Conservation (phyloP, 2,888 invertebrate species). For the Odontocolon sp. region DNA sequence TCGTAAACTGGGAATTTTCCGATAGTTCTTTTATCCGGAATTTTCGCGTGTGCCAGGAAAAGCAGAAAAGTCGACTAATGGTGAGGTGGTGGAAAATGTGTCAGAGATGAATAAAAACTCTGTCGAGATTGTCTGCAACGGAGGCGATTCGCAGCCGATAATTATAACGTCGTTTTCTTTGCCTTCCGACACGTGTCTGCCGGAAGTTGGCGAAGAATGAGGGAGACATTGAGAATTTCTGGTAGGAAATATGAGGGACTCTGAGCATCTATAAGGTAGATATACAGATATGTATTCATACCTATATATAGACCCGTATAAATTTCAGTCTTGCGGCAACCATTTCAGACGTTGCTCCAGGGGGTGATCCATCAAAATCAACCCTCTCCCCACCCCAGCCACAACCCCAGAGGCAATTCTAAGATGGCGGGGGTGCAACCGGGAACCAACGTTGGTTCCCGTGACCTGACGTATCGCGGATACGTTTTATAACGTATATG, state of each 20-base stretch:
- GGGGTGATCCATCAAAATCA: constrained; percentile 59
- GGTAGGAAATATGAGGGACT: background rate
- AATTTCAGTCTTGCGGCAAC: constrained; percentile 38
- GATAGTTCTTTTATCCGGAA: constrained; percentile 20
- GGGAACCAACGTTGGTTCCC: too few species aligned
- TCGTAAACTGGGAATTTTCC: constrained; percentile 12
- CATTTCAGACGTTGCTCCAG: background rate
- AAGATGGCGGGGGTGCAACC: constrained; percentile 37
- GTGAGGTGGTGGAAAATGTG: background rate
- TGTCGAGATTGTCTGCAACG: constrained; percentile 8
- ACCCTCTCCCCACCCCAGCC: constrained; percentile 33
- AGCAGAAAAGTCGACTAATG: constrained; percentile 15
- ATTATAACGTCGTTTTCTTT: constrained; percentile 51
- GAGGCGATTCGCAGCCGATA: constrained; percentile 35
- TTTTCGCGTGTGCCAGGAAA: background rate
- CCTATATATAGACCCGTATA: constrained; percentile 10
- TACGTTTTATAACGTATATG: background rate
- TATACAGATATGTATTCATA: background rate
- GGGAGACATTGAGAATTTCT: constrained; percentile 24
- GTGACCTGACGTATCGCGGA: constrained; percentile 31
- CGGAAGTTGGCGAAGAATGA: constrained; percentile 51
- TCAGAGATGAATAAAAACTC: background rate
- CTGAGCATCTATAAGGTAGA: background rate
- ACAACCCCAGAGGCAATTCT: constrained; percentile 28
- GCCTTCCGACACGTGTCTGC: constrained; percentile 41